Evolutionary conservation across 1,140 invertebrate genomes (phyloP).

Genomic region (Odontomachus brunneus): DNA sequence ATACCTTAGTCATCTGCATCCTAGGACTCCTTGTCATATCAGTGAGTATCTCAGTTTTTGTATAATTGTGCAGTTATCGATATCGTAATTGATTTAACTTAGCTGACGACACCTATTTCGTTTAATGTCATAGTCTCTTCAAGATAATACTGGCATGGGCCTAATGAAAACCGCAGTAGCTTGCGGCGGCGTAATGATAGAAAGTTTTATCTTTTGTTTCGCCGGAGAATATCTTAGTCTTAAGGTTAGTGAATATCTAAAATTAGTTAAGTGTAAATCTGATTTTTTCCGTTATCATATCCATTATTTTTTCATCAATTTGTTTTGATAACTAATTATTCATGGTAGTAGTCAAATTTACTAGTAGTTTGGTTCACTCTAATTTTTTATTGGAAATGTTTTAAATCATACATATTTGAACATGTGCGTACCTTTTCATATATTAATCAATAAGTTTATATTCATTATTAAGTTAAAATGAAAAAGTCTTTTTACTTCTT

Average conservation of each 20-base stretch:
- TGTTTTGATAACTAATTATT: no score
- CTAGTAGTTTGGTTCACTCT: no score
- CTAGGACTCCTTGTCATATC: conserved; percentile 38
- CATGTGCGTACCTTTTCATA: no score
- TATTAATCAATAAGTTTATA: no score
- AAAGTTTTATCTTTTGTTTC: conserved; percentile 57
- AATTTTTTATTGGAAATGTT: not conserved
- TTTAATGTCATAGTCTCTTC: not conserved
- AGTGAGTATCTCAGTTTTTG: conserved; percentile 19
- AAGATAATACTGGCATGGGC: not conserved
- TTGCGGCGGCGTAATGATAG: conserved; percentile 33
- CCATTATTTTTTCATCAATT: no score
- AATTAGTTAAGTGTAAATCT: no score
- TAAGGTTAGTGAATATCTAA: conserved; percentile 48
- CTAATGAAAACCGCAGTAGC: conserved; percentile 15
- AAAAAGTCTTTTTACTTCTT: no score
- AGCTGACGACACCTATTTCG: no score
- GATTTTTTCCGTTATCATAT: no score
- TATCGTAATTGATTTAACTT: not conserved
- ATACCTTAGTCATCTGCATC: conserved; percentile 49
- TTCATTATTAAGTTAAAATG: no score
- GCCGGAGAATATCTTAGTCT: conserved; percentile 54
- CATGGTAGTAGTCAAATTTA: no score
- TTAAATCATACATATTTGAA: no score
- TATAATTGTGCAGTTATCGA: not conserved